A percentile compares a stretch with the other conserved stretches of the same genome.
Evolutionary conservation across 2,797 vertebrate genomes (phyloP).

Genomic region (Meriones psammophilus): DNA sequence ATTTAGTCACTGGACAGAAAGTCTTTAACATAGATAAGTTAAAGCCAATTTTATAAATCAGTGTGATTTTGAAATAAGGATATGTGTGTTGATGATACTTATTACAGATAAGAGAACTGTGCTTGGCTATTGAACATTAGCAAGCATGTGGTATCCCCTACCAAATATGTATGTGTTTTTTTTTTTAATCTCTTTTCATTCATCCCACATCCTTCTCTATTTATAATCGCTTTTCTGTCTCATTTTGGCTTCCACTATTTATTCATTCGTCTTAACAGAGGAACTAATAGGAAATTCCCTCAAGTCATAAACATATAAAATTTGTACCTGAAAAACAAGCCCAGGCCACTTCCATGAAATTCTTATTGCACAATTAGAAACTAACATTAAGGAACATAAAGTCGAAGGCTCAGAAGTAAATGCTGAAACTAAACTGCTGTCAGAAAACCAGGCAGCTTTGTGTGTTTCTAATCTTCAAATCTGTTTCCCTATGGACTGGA

Average conservation of each 20-base stretch:
- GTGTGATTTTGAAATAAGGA: not conserved
- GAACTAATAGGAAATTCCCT: not conserved
- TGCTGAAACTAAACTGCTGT: not conserved
- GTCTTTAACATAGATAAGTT: not conserved
- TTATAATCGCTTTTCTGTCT: not conserved
- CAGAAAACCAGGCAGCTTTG: not conserved
- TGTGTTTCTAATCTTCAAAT: not conserved
- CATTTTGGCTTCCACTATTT: rapidly evolving
- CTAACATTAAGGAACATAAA: too few relatives aligned
- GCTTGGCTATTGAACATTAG: not conserved
- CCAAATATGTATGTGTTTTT: not conserved
- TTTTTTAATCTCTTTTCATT: not conserved
- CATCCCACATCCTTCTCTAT: not conserved
- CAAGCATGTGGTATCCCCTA: not conserved
- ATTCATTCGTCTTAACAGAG: not conserved
- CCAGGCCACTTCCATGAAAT: not conserved
- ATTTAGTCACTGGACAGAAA: not conserved
- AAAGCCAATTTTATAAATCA: not conserved
- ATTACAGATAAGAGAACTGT: not conserved
- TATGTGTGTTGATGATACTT: not conserved
- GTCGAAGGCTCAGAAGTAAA: not conserved
- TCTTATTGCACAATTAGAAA: not conserved
- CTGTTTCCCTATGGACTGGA: not conserved
- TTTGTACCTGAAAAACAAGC: not conserved
- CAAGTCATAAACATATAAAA: not conserved